These are phyloP conservation scores for Drosophila mojavensis DNA, from an alignment of 1,140 invertebrate genomes.

Conservation along the genomic window DNA sequence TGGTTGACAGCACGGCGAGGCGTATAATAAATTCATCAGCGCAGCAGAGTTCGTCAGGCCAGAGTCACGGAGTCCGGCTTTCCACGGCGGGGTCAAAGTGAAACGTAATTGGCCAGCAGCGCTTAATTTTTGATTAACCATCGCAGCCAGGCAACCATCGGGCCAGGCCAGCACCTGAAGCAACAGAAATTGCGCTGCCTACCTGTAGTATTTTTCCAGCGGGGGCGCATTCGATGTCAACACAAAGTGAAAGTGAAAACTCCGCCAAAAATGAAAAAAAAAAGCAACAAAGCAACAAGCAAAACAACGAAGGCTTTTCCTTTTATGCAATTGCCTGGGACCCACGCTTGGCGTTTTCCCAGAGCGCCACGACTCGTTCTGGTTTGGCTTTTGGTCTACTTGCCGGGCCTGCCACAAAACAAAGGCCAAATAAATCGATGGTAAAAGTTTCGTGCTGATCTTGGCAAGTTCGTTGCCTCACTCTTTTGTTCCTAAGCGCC, in stretches of 20 bases:
- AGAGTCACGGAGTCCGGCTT: constrained; percentile 65
- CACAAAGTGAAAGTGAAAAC: constrained; percentile 79
- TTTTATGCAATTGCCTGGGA: constrained; percentile 72
- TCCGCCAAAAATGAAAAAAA: constrained; percentile 30
- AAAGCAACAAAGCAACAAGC: constrained; percentile 5
- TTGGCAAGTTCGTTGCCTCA: constrained; percentile 50
- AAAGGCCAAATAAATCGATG: constrained; percentile 70
- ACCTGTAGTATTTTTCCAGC: constrained; percentile 53
- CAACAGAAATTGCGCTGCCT: constrained; percentile 27
- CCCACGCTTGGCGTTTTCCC: constrained; percentile 54
- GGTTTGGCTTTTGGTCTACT: constrained; percentile 6
- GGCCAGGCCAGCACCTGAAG: constrained; percentile 30
- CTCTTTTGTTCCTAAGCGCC: constrained; percentile 39
- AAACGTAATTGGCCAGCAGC: constrained; percentile 77
- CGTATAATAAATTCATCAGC: constrained; percentile 77
- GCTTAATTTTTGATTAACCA: constrained; percentile 74
- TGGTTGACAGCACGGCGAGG: constrained; percentile 42
- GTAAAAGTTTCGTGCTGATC: constrained; percentile 67
- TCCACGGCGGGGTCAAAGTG: constrained; percentile 74
- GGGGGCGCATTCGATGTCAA: constrained; percentile 68
- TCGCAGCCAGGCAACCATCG: constrained; percentile 21
- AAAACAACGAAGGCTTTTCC: constrained; percentile 48
- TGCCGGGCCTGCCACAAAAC: constrained; percentile 25
- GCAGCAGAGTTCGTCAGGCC: constrained; percentile 29
- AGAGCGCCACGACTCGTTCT: constrained; percentile 52